Percentiles rank a stretch among this genome's conserved stretches.
phyloP scores from a whole-genome alignment of 2,797 vertebrate genomes.

The Arrhamphus sclerolepis region DNA sequence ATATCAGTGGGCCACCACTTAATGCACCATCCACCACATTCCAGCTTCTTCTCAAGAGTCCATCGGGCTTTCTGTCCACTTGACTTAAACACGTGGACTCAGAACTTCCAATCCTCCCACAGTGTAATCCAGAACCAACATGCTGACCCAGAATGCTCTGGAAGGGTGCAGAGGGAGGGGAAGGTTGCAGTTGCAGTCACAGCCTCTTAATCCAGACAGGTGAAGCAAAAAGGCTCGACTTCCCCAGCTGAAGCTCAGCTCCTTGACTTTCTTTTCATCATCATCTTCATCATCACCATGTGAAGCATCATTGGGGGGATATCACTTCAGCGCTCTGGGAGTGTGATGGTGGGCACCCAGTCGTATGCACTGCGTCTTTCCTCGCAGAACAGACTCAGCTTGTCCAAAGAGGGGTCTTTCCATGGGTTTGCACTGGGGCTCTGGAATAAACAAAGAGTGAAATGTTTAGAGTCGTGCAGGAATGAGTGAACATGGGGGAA shows the following conservation, averaged over 20 bases:
- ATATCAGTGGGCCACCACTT: conserved; percentile 21
- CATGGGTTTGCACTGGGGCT: conserved; percentile 90
- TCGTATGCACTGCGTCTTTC: conserved; percentile 91
- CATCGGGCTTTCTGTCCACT: conserved; percentile 70
- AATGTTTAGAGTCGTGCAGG: conserved; percentile 24
- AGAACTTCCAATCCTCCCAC: conserved; percentile 45
- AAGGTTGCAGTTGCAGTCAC: conserved; percentile 47
- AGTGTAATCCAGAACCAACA: conserved; percentile 68
- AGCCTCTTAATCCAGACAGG: conserved; percentile 74
- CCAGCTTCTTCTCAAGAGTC: conserved; percentile 67
- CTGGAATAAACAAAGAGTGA: conserved; percentile 66
- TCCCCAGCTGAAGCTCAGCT: conserved; percentile 74
- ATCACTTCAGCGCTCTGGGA: conserved; percentile 88
- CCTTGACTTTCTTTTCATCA: conserved; percentile 67
- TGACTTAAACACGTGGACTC: conserved; percentile 68
- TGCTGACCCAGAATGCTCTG: conserved; percentile 67
- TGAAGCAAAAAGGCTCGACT: conserved; percentile 80
- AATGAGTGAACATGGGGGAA: conserved; percentile 12
- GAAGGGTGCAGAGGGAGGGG: conserved; percentile 28
- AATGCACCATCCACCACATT: conserved; percentile 54
- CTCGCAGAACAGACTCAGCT: conserved; percentile 90
- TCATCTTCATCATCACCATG: conserved; percentile 54
- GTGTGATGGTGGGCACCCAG: conserved; percentile 93
- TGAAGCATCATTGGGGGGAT: conserved; percentile 38
- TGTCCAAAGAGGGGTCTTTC: conserved; percentile 92